Base-by-base conservation (phyloP, 92 coral and sea anemone genomes). In the Desmophyllum pertusum region DNA sequence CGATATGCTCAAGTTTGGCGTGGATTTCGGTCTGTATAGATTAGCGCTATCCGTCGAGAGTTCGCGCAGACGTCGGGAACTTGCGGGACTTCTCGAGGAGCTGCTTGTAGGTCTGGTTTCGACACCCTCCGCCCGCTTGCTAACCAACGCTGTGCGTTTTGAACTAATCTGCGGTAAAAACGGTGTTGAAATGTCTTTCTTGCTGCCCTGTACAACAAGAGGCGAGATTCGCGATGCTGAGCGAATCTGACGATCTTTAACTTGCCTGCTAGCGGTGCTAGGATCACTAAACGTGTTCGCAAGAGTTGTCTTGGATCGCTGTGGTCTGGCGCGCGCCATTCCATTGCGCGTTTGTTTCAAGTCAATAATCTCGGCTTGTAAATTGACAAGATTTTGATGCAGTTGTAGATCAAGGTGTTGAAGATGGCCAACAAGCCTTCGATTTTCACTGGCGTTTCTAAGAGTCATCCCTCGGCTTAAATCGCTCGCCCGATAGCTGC, bases 351-450 rank as follows among this genome's bases (percentile, higher is more conserved):
- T 87, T 10, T 78, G 85, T 35, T 84, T 92, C 38, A 94, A 62
- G 81, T 92, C 93, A 69, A 90, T 72, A 25, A 97, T 97, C 64
- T 97, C 99, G 2, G 99, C 92, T 42, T 94, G 95, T 78, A 97
- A 67, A 73, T 86, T 90, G 38, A 97, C 98, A 42, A 97, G 85
- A 65, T 93, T 94, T 73, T 85, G 90, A 27, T 81, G 97, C 14
- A 97, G 88, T 42, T 97, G 97, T 14, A 63, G 81, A 61, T 97
- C 98, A 62, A 94, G 83, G 35, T 83, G 83, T 33, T 90, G 84
- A 30, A 97, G 81, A 53, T 88, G 90, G 8, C 94, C 95, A 27
- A 83, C 89, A 0, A 97, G 94, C 41, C 92, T 81, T 67, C 93
- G 89, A 68, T 97, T 92, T 57, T 93, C 99, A 50, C 88, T 79